phyloP scores from a whole-genome alignment of 2,888 invertebrate genomes.

The Eristalis arbustorum region DNA sequence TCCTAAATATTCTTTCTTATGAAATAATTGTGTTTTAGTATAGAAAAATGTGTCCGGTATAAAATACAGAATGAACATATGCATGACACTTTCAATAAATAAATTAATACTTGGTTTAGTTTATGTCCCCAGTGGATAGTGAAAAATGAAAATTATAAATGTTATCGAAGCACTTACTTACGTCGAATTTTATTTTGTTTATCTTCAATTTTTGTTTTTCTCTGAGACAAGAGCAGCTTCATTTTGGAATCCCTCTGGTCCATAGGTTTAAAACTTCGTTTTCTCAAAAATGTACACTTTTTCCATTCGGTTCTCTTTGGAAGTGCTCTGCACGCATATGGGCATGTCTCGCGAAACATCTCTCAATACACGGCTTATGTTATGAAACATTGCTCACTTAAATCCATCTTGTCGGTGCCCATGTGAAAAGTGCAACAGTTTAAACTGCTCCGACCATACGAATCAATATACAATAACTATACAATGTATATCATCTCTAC shows the following conservation, averaged over 20 bases:
- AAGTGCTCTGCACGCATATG: too few species aligned
- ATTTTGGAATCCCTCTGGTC: neutral
- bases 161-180: too few species aligned
- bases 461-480: neutral
- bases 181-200: neutral
- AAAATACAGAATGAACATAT: neutral
- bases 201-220: neutral
- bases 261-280: too few species aligned
- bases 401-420: neutral
- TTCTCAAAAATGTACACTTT: too few species aligned
- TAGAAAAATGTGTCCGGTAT: constrained; percentile 18
- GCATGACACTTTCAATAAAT: neutral
- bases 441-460: neutral
- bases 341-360: too few species aligned
- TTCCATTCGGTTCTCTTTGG: too few species aligned
- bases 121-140: constrained; percentile 11
- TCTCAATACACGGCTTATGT: neutral
- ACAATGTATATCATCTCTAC: neutral
- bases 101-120: neutral
- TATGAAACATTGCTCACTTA: neutral
- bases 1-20: constrained; percentile 34
- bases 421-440: neutral
- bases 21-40: constrained; percentile 45
- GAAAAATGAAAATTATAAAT: neutral
- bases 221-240: neutral